Base-by-base conservation (phyloP, 2,797 vertebrate species). In the Poecilia wingei region DNA sequence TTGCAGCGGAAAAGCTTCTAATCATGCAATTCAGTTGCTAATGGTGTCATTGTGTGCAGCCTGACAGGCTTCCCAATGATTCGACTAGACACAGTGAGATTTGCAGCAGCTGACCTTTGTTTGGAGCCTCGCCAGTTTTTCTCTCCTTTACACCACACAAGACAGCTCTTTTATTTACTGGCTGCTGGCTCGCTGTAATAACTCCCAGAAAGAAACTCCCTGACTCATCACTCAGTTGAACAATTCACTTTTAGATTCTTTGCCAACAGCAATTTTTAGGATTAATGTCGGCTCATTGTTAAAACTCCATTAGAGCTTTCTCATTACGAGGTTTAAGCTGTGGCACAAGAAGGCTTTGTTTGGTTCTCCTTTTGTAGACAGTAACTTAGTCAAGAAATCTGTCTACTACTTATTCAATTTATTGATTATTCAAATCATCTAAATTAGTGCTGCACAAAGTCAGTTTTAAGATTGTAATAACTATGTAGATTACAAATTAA, bases 91-190 rank as follows among this genome's bases (percentile, higher is more conserved):
- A 76, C 18, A 13, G 41, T 76, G 64, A 87, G 84, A 93, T 92
- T 93, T 92, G 93, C 82, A 83, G 84, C 85, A 77, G 78, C 43
- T 84, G 84, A 82, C 86, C 88, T 84, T 88, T 84, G 81, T 92
- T 88, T 92, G 91, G 91, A 89, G 74, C 76, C 49, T 55, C 4
- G 89, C 88, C 87, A 92, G 83, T 82, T 90, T 83, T 82, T 69
- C 33, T 5, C 75, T 79, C 80, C 91, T 85, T 87, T 79, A 76
- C 85, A 79, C 85, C 68, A 72, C 81, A 79, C 80, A 81, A 82
- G 84, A 89, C 87, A 47, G 80, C 84, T 80, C 39, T 75, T 81
- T 82, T 79, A 80, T 87, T 82, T 83, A 86, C 76, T 76, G 81
- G 53, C 86, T 69, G 72, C 68, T 72, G 78, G 75, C 72, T 73